phyloP scores from a whole-genome alignment of 2,888 invertebrate species.

The Incurvaria masculella region DNA sequence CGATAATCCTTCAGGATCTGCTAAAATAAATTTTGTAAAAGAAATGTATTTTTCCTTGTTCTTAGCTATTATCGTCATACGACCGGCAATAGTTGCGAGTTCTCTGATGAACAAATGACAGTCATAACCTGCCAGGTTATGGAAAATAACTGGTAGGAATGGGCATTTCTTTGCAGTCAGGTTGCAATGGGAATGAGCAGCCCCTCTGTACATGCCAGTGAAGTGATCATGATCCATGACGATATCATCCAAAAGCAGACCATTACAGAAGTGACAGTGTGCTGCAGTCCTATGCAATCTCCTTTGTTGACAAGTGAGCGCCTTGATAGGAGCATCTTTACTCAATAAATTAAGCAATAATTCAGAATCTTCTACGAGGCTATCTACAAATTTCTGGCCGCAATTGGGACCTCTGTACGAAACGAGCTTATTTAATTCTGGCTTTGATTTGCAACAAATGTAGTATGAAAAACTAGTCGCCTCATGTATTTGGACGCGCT shows the following conservation, averaged over 20 bases:
- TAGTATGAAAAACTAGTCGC: slow-evolving; percentile 5
- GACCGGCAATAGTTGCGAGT: slow-evolving; percentile 1
- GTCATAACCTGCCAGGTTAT: slow-evolving; percentile 18
- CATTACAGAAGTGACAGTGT: slow-evolving; percentile 5
- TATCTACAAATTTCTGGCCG: slow-evolving; percentile 1
- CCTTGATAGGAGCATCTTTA: background rate
- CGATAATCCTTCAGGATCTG: background rate
- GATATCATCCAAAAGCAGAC: slow-evolving; percentile 1
- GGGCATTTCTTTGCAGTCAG: slow-evolving; percentile 11
- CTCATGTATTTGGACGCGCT: background rate
- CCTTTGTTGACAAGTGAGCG: background rate
- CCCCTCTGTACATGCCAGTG: slow-evolving; percentile 12
- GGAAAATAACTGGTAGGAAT: slow-evolving; percentile 16
- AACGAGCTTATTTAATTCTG: slow-evolving; percentile 6
- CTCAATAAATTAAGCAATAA: background rate
- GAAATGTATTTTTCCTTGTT: slow-evolving; percentile 11
- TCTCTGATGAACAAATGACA: slow-evolving; percentile 12
- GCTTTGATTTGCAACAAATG: slow-evolving; percentile 6
- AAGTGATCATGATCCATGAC: slow-evolving; percentile 13
- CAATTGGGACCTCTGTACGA: slow-evolving; percentile 8
- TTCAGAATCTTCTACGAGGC: background rate
- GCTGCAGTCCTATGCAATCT: background rate
- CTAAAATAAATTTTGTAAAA: slow-evolving; percentile 7
- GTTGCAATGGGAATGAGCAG: slow-evolving; percentile 15
- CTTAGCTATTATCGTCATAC: slow-evolving; percentile 7